Conservation (phyloP, 1,140 invertebrate species). For the Zaprionus africanus region DNA sequence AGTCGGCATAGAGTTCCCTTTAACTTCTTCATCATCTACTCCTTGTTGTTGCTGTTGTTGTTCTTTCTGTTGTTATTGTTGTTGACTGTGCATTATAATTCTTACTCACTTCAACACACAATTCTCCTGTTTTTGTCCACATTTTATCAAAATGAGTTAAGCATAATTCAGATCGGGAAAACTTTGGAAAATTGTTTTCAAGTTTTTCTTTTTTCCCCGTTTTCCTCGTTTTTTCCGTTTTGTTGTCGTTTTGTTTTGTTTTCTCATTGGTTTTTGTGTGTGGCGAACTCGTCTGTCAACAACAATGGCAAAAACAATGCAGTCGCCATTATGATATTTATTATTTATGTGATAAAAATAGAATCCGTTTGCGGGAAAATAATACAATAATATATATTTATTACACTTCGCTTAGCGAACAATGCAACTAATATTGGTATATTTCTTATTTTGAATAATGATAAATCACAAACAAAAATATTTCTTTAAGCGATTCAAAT, state of each 20-base stretch:
- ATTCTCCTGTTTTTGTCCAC: constrained; percentile 44
- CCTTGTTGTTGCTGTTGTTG: constrained; percentile 18
- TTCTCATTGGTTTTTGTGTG: not conserved
- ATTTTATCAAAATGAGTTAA: constrained; percentile 72
- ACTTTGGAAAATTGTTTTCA: constrained; percentile 62
- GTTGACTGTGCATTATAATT: constrained; percentile 50
- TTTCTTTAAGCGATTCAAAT: not conserved
- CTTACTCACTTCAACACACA: constrained; percentile 31
- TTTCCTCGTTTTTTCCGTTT: not conserved
- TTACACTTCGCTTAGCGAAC: not conserved
- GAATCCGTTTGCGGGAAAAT: not conserved
- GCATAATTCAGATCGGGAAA: constrained; percentile 61
- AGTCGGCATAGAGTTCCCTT: constrained; percentile 3
- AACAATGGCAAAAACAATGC: constrained; percentile 53
- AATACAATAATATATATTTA: not conserved
- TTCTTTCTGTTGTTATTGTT: constrained; percentile 16
- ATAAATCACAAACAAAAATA: not conserved
- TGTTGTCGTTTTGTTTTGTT: constrained; percentile 6
- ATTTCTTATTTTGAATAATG: not conserved
- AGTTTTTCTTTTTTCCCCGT: constrained; percentile 30
- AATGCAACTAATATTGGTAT: not conserved
- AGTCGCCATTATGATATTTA: constrained; percentile 67
- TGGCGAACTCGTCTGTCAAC: constrained; percentile 4
- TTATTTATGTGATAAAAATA: constrained; percentile 27
- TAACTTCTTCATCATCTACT: not conserved